These are phyloP conservation scores for Chymomyza procnemis DNA, from an alignment of 2,888 invertebrate species.

Conservation along the genomic window DNA sequence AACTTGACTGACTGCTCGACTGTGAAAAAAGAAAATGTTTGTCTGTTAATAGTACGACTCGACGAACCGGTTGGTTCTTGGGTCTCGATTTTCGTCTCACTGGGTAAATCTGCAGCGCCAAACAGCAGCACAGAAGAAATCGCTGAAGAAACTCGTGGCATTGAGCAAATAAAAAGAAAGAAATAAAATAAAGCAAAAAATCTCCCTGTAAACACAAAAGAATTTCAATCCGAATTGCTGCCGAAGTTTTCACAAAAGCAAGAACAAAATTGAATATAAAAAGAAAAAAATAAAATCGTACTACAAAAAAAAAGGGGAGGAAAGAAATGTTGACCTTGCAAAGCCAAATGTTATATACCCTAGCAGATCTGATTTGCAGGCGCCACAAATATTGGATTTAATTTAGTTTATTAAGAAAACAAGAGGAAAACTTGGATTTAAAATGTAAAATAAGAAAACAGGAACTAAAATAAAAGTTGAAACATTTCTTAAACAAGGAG, in stretches of 20 bases:
- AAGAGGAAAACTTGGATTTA: neutral
- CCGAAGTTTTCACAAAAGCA: constrained; percentile 42
- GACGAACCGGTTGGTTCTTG: neutral
- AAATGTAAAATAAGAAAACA: no score
- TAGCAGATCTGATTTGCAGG: neutral
- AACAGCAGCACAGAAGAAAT: constrained; percentile 26
- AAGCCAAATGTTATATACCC: neutral
- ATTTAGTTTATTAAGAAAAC: neutral
- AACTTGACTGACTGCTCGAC: neutral
- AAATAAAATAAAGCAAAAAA: constrained; percentile 45
- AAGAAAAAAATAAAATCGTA: constrained; percentile 26
- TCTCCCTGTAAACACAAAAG: constrained; percentile 63
- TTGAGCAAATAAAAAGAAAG: constrained; percentile 5
- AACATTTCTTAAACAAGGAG: no score
- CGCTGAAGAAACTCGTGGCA: neutral
- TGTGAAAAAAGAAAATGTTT: neutral
- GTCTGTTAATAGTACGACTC: neutral
- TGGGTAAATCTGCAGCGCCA: constrained; percentile 14
- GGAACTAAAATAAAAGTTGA: no score
- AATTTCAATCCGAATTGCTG: constrained; percentile 64
- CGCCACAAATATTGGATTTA: neutral
- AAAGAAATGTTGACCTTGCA: neutral
- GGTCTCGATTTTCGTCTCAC: neutral
- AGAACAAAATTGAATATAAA: constrained; percentile 13
- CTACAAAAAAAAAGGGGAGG: neutral